Evolutionary conservation across 2,888 invertebrate genomes (phyloP).

Genomic region (Acleris holmiana): DNA sequence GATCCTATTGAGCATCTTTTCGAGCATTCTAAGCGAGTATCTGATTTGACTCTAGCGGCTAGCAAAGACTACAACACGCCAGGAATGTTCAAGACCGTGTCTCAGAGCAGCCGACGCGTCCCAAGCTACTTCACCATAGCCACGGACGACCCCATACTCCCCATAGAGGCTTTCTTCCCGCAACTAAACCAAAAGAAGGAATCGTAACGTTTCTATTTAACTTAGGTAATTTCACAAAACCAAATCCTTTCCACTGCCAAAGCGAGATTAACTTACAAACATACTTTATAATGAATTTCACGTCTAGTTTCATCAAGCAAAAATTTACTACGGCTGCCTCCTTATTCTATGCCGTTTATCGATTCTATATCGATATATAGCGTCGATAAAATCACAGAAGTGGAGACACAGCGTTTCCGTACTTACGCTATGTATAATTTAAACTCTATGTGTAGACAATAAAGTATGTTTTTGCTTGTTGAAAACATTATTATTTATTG

Average conservation of each 20-base stretch:
- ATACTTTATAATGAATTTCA: slow-evolving; percentile 15
- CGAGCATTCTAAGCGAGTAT: slow-evolving; percentile 87
- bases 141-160: slow-evolving; percentile 91
- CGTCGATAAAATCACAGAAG: slow-evolving; percentile 28
- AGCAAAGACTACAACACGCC: slow-evolving; percentile 89
- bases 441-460: slow-evolving; percentile 26
- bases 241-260: slow-evolving; percentile 78
- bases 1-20: slow-evolving; percentile 73
- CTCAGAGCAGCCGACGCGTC: slow-evolving; percentile 85
- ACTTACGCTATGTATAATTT: slow-evolving; percentile 18
- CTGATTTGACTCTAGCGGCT: slow-evolving; percentile 89
- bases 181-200: slow-evolving; percentile 87
- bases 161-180: slow-evolving; percentile 92
- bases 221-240: slow-evolving; percentile 58
- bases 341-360: slow-evolving; percentile 32
- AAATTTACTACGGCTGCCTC: slow-evolving; percentile 35
- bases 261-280: slow-evolving; percentile 47
- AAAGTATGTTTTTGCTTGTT: slow-evolving; percentile 38
- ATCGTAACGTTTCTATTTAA: slow-evolving; percentile 63
- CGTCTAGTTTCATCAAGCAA: slow-evolving; percentile 34
- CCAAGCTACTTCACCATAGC: slow-evolving; percentile 89
- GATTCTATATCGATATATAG: slow-evolving; percentile 13
- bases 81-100: slow-evolving; percentile 88
- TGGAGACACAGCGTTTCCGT: slow-evolving; percentile 26
- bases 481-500: slow-evolving; percentile 39